Evolutionary conservation across 1,140 invertebrate species (phyloP).

Genomic region (Aphaenogaster floridana): DNA sequence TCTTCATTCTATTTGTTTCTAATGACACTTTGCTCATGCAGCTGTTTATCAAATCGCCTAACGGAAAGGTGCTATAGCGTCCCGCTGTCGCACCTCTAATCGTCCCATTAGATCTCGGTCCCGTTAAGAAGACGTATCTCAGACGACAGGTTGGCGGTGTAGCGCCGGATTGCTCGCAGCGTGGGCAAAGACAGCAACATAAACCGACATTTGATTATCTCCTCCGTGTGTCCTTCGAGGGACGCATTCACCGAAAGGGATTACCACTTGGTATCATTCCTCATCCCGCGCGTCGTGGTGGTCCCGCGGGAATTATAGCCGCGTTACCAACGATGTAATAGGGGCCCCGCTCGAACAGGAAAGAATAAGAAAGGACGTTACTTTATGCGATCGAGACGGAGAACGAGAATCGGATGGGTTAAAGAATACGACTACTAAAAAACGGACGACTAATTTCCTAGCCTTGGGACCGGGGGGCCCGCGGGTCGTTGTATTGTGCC

Average conservation of each 20-base stretch:
- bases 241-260: slow-evolving; percentile 65
- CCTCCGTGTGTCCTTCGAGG: not conserved
- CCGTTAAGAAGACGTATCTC: slow-evolving; percentile 47
- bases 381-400: slow-evolving; percentile 14
- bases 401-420: slow-evolving; percentile 32
- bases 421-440: slow-evolving; percentile 68
- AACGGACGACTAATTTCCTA: slow-evolving; percentile 70
- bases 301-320: slow-evolving; percentile 81
- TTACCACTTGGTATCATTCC: slow-evolving; percentile 67
- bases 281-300: slow-evolving; percentile 70
- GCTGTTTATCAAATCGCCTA: slow-evolving; percentile 16
- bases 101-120: slow-evolving; percentile 57
- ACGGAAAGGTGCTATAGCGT: slow-evolving; percentile 25
- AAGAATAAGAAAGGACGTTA: not conserved
- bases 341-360: slow-evolving; percentile 18
- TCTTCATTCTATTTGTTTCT: not conserved
- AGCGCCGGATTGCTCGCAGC: slow-evolving; percentile 57
- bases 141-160: slow-evolving; percentile 45
- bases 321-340: slow-evolving; percentile 80
- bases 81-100: slow-evolving; percentile 39
- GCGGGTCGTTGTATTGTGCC: slow-evolving; percentile 60
- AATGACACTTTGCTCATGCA: not conserved
- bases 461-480: slow-evolving; percentile 20
- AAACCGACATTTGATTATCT: slow-evolving; percentile 69
- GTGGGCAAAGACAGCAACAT: slow-evolving; percentile 66